Base-by-base conservation (phyloP, 2,797 vertebrate species). In the Brachymystax lenok region DNA sequence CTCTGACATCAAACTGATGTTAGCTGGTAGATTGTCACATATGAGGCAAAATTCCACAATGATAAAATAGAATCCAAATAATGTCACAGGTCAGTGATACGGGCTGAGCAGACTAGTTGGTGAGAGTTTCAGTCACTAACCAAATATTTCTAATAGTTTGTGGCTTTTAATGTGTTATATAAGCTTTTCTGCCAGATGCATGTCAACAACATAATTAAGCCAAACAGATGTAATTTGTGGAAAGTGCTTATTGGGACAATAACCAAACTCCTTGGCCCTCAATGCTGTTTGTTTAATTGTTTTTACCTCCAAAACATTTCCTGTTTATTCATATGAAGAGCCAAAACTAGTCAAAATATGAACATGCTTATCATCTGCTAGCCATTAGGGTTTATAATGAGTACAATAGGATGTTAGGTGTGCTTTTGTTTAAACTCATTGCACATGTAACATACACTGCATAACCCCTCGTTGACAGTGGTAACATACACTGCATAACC, bases 261-360 rank as follows among this genome's bases (percentile, higher is more conserved):
- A 40, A 46, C 7, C 10, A 63, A 70, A 24, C 5, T 71, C 2
- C 35, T 33, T 75, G 19, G 5, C 16, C 73, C 35, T 24, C 69
- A 46, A 50, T 77, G 3, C 10, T 80, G 40, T 21, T 75, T 76
- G 28, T 66, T 51, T 14, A n/a, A 46, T 64, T 1, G 33, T 35
- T 66, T 70, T 66, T 35, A 71, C n/a, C 19, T 70, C 12, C 69
- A 50, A 46, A 68, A 46, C 10, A 54, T 69, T 35, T 73, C 16
- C 1, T 40, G 30, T 76, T 72, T 74, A 59, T 61, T 24, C 19
- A 71, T 0, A 33, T 61, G 21, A 21, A 50, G 8, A 21, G 28
- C 27, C 1, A 59, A 67, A 71, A 76, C n/a, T 68, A 27, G 50
- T 52, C 14, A 69, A 50, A 40, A 59, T 8, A 30, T 70, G 54